Percentiles rank a stretch among this genome's conserved stretches.
Conservation (phyloP, 2,797 vertebrate species). For the Arnoldichthys spilopterus region DNA sequence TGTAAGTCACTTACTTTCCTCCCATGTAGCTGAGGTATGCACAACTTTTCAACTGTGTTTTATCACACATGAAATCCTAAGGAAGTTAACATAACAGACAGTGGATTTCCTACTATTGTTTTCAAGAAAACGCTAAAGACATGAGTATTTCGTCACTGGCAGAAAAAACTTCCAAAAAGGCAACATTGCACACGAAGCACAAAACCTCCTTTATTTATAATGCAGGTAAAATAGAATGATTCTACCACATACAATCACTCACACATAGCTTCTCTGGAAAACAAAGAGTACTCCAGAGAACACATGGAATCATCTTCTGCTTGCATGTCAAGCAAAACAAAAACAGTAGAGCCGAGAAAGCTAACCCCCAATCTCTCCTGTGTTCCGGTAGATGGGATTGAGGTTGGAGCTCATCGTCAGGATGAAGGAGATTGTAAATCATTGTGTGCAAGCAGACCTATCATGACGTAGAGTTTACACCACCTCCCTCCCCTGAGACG, state of each 20-base stretch:
- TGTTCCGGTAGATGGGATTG: slow-evolving; percentile 12
- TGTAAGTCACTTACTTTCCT: slow-evolving; percentile 8
- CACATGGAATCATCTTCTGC: slow-evolving; percentile 37
- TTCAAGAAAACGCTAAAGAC: slow-evolving; percentile 36
- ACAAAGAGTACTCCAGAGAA: neutral
- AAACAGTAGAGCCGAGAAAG: slow-evolving; percentile 57
- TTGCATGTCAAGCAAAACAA: slow-evolving; percentile 47
- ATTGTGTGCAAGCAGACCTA: slow-evolving; percentile 20
- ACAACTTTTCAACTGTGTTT: slow-evolving; percentile 26
- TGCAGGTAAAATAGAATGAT: neutral
- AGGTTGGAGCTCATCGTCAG: slow-evolving; percentile 28
- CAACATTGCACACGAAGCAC: too few species aligned
- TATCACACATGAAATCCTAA: slow-evolving; percentile 15
- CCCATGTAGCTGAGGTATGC: slow-evolving; percentile 23
- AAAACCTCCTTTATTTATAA: too few species aligned
- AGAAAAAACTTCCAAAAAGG: neutral
- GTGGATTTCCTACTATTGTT: slow-evolving; percentile 55
- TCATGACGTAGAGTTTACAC: slow-evolving; percentile 34
- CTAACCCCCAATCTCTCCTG: slow-evolving; percentile 34
- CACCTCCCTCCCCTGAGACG: slow-evolving; percentile 17
- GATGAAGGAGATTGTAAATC: slow-evolving; percentile 52
- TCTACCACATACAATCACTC: neutral
- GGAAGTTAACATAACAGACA: slow-evolving; percentile 15
- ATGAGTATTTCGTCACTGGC: neutral
- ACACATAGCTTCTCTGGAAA: neutral